phyloP scores from a whole-genome alignment of 2,113 vertebrate genomes.

The Menidia beryllina region DNA sequence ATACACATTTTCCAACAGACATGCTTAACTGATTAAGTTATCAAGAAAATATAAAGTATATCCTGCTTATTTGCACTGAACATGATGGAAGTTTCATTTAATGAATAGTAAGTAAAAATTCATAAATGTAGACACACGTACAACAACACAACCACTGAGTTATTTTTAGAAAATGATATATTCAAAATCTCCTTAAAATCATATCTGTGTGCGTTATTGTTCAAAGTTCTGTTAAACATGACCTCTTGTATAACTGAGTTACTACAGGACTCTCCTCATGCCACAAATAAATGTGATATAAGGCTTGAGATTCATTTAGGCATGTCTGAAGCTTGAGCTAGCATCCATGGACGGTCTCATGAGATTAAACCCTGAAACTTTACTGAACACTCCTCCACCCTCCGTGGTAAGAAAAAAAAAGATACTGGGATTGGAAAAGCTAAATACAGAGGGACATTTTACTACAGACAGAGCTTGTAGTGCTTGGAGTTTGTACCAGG shows the following conservation, averaged over 20 bases:
- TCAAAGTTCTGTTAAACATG: constrained; percentile 3
- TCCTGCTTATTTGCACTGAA: constrained; percentile 2
- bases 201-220: background rate
- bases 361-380: constrained; percentile 40
- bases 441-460: constrained; percentile 31
- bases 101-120: constrained; percentile 8
- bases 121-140: constrained; percentile 10
- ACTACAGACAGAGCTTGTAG: background rate
- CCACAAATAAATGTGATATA: constrained; percentile 36
- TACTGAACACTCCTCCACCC: constrained; percentile 19
- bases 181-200: constrained; percentile 15
- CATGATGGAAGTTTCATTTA: background rate
- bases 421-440: constrained; percentile 27
- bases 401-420: constrained; percentile 29
- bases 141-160: background rate
- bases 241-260: constrained; percentile 28
- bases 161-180: background rate
- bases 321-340: constrained; percentile 33
- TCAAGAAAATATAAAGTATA: background rate
- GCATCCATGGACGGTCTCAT: constrained; percentile 41
- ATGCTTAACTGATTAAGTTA: background rate
- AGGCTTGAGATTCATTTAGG: constrained; percentile 40
- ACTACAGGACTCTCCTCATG: constrained; percentile 7
- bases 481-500: constrained; percentile 3
- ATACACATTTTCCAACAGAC: constrained; percentile 27